Evolutionary conservation across 2,113 vertebrate genomes (phyloP).

Genomic region (Indicator maculatus): DNA sequence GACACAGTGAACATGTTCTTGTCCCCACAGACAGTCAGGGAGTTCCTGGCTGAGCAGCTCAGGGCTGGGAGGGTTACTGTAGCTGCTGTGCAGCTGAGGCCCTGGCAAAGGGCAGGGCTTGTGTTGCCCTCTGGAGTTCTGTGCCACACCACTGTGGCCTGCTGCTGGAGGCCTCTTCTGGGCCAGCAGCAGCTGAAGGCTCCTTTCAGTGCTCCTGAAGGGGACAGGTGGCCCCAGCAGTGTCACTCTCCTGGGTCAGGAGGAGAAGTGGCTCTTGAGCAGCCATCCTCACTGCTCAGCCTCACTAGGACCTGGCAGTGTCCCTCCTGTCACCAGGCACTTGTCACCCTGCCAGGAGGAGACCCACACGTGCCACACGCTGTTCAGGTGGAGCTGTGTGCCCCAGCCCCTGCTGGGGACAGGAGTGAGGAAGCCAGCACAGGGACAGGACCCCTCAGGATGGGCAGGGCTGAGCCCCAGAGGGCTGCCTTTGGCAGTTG

Average conservation of each 20-base stretch:
- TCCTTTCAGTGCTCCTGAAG: not conserved
- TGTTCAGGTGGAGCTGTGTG: not conserved
- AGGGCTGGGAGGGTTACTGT: no score
- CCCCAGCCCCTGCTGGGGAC: not conserved
- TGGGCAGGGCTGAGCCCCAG: not conserved
- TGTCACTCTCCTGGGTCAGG: rapidly evolving
- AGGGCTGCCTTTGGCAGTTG: rapidly evolving
- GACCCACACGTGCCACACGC: rapidly evolving
- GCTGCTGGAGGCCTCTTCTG: no score
- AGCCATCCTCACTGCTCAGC: rapidly evolving
- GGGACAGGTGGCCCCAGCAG: rapidly evolving
- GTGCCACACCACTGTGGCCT: no score
- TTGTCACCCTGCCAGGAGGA: not conserved
- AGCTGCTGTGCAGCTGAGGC: no score
- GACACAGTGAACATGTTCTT: rapidly evolving
- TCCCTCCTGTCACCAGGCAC: not conserved
- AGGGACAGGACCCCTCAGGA: not conserved
- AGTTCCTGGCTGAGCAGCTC: no score
- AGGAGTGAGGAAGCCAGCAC: not conserved
- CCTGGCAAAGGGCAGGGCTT: no score
- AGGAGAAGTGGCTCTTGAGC: not conserved
- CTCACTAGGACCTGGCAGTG: rapidly evolving
- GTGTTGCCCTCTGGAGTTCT: no score
- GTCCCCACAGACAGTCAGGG: not conserved
- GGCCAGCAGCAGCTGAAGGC: no score